Evolutionary conservation across 2,888 invertebrate genomes (phyloP).

Genomic region (Luffia ferchaultella): DNA sequence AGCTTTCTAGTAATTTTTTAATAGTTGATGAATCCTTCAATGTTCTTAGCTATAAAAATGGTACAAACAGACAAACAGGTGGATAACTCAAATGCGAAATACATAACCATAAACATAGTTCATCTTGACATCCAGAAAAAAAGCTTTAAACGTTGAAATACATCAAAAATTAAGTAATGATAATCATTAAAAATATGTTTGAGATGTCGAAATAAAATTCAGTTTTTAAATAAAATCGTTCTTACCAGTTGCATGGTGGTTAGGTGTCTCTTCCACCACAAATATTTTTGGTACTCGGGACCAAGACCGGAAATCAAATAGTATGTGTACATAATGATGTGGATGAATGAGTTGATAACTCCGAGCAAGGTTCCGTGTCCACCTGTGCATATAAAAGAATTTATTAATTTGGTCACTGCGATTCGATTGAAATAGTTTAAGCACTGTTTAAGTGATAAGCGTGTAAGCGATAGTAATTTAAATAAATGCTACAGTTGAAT

Average conservation of each 20-base stretch:
- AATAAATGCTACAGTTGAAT: background rate
- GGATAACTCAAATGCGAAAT: no score
- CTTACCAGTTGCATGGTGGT: constrained; percentile 86
- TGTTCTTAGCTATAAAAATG: no score
- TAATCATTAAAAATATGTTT: no score
- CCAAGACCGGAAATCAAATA: constrained; percentile 90
- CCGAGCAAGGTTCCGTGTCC: constrained; percentile 90
- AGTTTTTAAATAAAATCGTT: no score
- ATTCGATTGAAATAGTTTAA: background rate
- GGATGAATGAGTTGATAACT: constrained; percentile 87
- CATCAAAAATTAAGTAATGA: no score
- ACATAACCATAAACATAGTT: no score
- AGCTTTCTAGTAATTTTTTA: no score
- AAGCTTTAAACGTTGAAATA: no score
- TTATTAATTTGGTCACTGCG: constrained; percentile 13
- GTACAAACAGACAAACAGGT: no score
- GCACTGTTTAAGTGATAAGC: background rate
- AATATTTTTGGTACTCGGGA: constrained; percentile 84
- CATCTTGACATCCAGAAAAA: no score
- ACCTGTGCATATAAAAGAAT: constrained; percentile 54
- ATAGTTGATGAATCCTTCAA: no score
- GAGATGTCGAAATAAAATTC: no score
- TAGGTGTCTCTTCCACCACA: constrained; percentile 96
- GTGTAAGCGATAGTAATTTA: background rate
- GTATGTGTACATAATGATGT: constrained; percentile 92